A percentile compares a stretch with the other conserved stretches of the same genome.
Evolutionary conservation across 2,888 invertebrate genomes (phyloP).

Genomic region (Conus canariensis): DNA sequence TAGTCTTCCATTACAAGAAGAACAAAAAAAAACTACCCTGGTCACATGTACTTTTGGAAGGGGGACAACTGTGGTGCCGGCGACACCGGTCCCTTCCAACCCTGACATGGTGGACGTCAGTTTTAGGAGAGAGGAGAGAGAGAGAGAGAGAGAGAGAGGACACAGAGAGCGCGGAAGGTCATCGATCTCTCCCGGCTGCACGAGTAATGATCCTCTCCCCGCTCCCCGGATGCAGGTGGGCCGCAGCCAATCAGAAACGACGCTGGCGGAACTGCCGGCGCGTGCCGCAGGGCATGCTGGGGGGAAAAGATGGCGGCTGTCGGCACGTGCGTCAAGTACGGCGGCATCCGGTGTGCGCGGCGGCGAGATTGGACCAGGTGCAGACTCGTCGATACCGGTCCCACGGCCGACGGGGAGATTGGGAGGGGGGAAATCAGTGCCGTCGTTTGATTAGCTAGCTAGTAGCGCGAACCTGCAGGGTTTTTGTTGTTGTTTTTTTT

Average conservation of each 20-base stretch:
- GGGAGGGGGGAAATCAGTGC: not conserved
- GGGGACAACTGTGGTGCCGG: too few species aligned
- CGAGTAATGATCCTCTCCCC: too few species aligned
- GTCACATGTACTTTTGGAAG: too few species aligned
- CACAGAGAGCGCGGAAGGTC: not conserved
- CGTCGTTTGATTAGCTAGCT: not conserved
- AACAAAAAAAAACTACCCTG: too few species aligned
- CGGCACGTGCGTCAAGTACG: conserved; percentile 32
- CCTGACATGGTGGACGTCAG: not conserved
- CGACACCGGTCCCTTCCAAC: not conserved
- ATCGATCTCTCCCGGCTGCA: not conserved
- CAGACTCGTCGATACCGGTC: not conserved
- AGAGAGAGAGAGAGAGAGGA: not conserved
- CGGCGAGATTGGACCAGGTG: conserved; percentile 26
- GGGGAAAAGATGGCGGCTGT: conserved; percentile 26
- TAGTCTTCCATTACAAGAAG: too few species aligned
- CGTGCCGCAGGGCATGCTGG: conserved; percentile 39
- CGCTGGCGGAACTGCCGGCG: conserved; percentile 44
- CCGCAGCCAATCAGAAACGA: conserved; percentile 31
- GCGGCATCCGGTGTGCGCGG: conserved; percentile 29
- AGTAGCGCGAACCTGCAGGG: not conserved
- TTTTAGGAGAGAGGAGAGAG: not conserved
- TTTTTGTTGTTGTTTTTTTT: not conserved
- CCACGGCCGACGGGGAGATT: not conserved
- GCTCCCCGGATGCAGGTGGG: conserved; percentile 43